A percentile compares a stretch with the other conserved stretches of the same genome.
Evolutionary conservation across 2,797 vertebrate species (phyloP).

Genomic region (Danio choprae): DNA sequence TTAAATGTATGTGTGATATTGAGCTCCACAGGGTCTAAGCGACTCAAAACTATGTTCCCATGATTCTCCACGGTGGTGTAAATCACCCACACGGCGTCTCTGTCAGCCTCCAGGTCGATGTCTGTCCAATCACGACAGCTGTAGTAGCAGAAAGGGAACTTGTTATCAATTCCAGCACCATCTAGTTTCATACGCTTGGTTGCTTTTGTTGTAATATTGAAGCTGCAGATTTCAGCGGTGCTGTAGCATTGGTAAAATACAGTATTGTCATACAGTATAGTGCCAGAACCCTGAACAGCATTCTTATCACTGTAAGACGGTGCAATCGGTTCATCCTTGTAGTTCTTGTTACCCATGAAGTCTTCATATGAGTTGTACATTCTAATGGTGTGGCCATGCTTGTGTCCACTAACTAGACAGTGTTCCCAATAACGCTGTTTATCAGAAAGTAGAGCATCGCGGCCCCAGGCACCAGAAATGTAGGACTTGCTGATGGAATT

Average conservation of each 20-base stretch:
- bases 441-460: constrained; percentile 59
- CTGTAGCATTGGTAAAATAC: constrained; percentile 76
- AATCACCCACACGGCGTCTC: constrained; percentile 74
- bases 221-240: constrained; percentile 72
- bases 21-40: constrained; percentile 57
- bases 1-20: constrained; percentile 77
- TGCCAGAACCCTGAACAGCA: constrained; percentile 73
- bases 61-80: constrained; percentile 75
- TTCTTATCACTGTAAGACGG: constrained; percentile 55
- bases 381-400: constrained; percentile 67
- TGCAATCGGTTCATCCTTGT: constrained; percentile 63
- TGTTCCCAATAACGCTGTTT: constrained; percentile 72
- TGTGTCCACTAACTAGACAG: constrained; percentile 63
- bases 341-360: constrained; percentile 68
- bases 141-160: constrained; percentile 80
- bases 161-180: constrained; percentile 67
- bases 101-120: constrained; percentile 73
- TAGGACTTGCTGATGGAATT: constrained; percentile 65
- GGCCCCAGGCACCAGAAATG: constrained; percentile 76
- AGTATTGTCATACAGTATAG: constrained; percentile 67
- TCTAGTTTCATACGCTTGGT: constrained; percentile 66
- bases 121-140: constrained; percentile 72
- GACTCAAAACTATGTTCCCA: constrained; percentile 75
- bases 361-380: constrained; percentile 68
- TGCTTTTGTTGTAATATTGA: constrained; percentile 63